Base-by-base conservation (phyloP, 2,888 invertebrate genomes). In the Blastobasis lacticolella region DNA sequence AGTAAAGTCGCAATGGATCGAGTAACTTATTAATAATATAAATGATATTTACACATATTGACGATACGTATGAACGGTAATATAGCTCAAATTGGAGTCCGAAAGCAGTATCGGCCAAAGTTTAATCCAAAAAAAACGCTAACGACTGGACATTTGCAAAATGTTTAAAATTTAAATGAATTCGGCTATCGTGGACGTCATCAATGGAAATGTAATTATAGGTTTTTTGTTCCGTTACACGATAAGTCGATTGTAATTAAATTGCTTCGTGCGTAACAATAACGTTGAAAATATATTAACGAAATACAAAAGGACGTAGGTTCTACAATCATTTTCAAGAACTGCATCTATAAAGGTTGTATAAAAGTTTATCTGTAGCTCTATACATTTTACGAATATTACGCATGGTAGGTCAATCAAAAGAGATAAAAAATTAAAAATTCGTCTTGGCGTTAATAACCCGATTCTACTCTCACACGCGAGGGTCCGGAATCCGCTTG, bases 151-250 rank as follows among this genome's bases (percentile, higher is more conserved):
- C 46, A 50, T 45, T 42, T 1, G 23, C 9, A 10, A 46, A 50
- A 46, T 50, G 46, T 45, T 48, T 41, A 38, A 45, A 46, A 41
- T 52, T 48, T 41, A 52, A 48, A 52, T 46, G 46, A 52, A 52
- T 49, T 52, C 36, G 23, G 43, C 23, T 43, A 43, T 43, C 6
- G 10, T 36, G 43, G 42, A 38, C 52, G 49, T 49, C 46, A 49
- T 49, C 40, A 43, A 49, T 10, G 6, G 40, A 10, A 49, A 49
- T 49, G 38, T 44, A 49, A 49, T 52, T 52, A 49, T 47, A 38
- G 49, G 47, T 38, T 52, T 46, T 52, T 49, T 46, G 10, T 10
- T 49, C 6, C 38, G 40, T 23, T 23, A 46, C 38, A 44, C 44
- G 42, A 10, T 44, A 40, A n/a, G n/a, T 38, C 46, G 23, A 37